Evolutionary conservation across 1,140 invertebrate species (phyloP), one percentile per base, ranked within the genome.

Genomic region (Tetramorium simillimum): DNA sequence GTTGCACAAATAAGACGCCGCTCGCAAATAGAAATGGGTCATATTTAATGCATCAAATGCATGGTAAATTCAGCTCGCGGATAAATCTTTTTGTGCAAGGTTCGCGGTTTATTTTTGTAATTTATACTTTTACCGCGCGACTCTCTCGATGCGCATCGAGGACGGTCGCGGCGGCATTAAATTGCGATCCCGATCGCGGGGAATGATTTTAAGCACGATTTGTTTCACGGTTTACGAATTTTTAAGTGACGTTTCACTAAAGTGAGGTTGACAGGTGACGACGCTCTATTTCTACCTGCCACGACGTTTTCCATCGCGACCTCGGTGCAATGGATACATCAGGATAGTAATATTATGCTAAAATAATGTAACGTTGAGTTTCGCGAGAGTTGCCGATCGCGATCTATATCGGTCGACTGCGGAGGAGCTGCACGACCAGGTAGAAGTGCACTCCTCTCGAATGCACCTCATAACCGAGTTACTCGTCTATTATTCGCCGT

Each of bases 391-490:
- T 7, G 60, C 24, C 37, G 46, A 46, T 72, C 37, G 49, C 24
- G 18, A 58, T 72, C 65, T 58, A 72, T 72, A 72, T 82, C 49
- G 24, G 51, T 46, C 49, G 28, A 51, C 28, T 5, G 60, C 33
- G 33, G 33, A 33, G 37, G 37, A 16, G n/a, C 12, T 28, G 62
- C 2, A 14, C 4, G 40, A 58, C 67, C 33, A 43, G 24, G 78
- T 37, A 33, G n/a, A 60, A 60, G 21, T 2, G 51, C n/a, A n/a
- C 37, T 84, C 18, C 40, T 81, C 49, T 43, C 80, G 53, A 73
- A 84, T 37, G 24, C 4, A 16, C 24, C 28, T 62, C 7, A 37
- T 84, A 84, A 84, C 69, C 69, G 53, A 84, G 69, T 84, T 84
- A 46, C 18, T 18, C 53, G 40, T 60, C 80, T 60, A 73, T 84